Conservation (phyloP, 2,888 invertebrate species). For the Drosophila fulvimacula region DNA sequence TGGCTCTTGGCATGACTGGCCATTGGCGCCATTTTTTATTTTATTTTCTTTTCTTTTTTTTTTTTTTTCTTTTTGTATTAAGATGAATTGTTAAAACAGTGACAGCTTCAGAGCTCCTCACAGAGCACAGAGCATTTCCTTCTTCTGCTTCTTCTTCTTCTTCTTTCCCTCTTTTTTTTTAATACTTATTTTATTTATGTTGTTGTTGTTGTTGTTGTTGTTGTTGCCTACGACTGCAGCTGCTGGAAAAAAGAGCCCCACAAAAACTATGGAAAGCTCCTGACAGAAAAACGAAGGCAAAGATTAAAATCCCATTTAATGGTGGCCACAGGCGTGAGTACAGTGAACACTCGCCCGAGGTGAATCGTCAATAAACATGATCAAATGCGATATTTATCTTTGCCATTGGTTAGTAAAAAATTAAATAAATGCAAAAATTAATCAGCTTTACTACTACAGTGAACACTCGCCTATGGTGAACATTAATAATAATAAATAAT, state of each 20-base stretch:
- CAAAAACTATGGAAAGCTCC: constrained; percentile 12
- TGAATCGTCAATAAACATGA: neutral
- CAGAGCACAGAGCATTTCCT: constrained; percentile 10
- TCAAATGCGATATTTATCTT: neutral
- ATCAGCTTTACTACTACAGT: too few relatives aligned
- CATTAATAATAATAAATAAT: too few relatives aligned
- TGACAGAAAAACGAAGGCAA: constrained; percentile 2
- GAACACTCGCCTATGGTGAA: too few relatives aligned
- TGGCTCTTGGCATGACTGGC: constrained; percentile 50
- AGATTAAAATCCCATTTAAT: constrained; percentile 31
- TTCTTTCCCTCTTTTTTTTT: too few relatives aligned
- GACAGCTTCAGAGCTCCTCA: constrained; percentile 56
- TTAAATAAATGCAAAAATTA: too few relatives aligned
- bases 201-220: neutral
- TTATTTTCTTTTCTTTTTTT: constrained; percentile 71
- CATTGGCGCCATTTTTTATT: constrained; percentile 71
- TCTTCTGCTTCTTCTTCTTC: neutral
- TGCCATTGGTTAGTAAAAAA: neutral
- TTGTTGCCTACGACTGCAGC: neutral
- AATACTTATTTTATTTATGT: constrained; percentile 2
- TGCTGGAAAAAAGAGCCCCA: neutral
- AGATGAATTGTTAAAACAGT: constrained; percentile 74
- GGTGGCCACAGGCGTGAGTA: constrained; percentile 1
- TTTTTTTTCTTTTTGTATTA: constrained; percentile 66
- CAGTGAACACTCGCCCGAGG: neutral